phyloP scores from a whole-genome alignment of 2,888 invertebrate genomes.

The Griposia aprilina region DNA sequence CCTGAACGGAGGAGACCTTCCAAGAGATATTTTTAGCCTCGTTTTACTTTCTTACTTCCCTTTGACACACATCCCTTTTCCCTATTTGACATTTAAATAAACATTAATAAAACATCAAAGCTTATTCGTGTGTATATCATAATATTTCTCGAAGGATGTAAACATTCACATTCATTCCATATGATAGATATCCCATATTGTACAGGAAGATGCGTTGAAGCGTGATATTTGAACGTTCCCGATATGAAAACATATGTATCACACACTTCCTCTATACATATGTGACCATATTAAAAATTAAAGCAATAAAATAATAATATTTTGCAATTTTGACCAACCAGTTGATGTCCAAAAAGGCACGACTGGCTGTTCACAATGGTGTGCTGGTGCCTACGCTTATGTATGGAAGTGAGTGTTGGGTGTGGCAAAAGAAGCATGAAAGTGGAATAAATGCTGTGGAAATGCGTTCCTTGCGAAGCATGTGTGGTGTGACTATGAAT shows the following conservation, averaged over 20 bases:
- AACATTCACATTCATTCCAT: slow-evolving; percentile 28
- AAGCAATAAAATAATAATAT: too few species aligned
- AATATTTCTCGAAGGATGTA: slow-evolving; percentile 32
- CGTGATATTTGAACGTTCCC: slow-evolving; percentile 10
- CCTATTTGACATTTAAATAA: slow-evolving; percentile 15
- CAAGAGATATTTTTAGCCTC: not conserved
- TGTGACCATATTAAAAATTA: too few species aligned
- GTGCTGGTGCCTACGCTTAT: too few species aligned
- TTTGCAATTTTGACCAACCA: too few species aligned
- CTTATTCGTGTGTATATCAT: slow-evolving; percentile 12
- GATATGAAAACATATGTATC: not conserved
- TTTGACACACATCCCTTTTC: not conserved
- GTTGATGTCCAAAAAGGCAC: too few species aligned
- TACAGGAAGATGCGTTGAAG: not conserved
- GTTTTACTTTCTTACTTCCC: not conserved
- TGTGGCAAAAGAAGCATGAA: too few species aligned
- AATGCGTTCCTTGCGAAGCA: too few species aligned
- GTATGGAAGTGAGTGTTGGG: too few species aligned
- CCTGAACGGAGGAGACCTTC: not conserved
- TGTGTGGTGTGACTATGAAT: too few species aligned
- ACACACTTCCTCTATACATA: not conserved
- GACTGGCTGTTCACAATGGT: too few species aligned
- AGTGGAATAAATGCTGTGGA: too few species aligned
- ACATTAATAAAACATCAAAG: slow-evolving; percentile 25
- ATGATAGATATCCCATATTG: not conserved